These are phyloP conservation scores for Todiramphus chloris DNA, from an alignment of 2,113 vertebrate species.

Conservation along the genomic window DNA sequence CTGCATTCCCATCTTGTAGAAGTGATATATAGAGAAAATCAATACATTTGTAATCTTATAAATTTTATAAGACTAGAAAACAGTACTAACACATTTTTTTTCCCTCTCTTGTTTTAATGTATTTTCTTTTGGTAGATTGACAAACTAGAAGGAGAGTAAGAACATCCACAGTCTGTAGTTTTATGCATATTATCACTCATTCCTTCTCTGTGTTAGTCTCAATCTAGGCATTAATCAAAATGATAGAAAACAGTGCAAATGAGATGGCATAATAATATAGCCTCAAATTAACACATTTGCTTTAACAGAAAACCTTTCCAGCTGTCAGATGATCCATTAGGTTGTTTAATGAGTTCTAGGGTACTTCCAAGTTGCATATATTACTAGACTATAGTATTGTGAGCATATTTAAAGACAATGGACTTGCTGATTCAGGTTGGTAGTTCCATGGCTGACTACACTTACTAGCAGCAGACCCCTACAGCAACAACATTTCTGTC, in stretches of 20 bases:
- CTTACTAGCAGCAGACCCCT: not conserved
- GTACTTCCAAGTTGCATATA: not conserved
- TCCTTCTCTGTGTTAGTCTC: not conserved
- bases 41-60: not conserved
- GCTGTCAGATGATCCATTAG: conserved; percentile 42
- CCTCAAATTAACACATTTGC: conserved; percentile 19
- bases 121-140: not conserved
- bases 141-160: not conserved
- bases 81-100: not conserved
- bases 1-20: not conserved
- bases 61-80: not conserved
- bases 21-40: not conserved
- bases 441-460: not conserved
- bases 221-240: conserved; percentile 32
- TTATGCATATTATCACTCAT: not conserved
- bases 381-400: not conserved
- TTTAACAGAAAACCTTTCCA: conserved; percentile 42
- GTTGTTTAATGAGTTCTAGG: conserved; percentile 12
- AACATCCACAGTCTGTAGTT: not conserved
- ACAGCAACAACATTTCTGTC: not conserved
- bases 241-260: conserved; percentile 50
- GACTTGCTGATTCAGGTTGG: not conserved
- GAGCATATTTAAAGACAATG: not conserved
- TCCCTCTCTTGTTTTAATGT: not conserved
- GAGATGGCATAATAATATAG: conserved; percentile 13